These are phyloP conservation scores for Himalopsyche kuldschensis DNA, from an alignment of 2,888 invertebrate species.

Conservation along the genomic window DNA sequence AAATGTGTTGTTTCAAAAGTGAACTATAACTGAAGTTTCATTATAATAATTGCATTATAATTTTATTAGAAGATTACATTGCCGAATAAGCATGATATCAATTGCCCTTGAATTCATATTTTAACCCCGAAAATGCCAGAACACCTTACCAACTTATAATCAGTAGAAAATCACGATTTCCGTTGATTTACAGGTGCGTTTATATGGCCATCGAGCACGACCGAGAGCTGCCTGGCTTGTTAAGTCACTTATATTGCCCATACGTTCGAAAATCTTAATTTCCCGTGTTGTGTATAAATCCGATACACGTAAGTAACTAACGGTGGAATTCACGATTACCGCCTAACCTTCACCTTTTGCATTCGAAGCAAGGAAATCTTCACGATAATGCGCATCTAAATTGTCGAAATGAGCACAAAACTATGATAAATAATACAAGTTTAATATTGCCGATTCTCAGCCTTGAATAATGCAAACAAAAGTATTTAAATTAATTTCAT, in stretches of 20 bases:
- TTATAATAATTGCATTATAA: too few relatives aligned
- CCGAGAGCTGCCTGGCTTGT: neutral
- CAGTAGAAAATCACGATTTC: neutral
- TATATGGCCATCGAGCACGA: neutral
- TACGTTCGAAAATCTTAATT: neutral
- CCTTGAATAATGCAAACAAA: too few relatives aligned
- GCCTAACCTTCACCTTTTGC: conserved; percentile 20
- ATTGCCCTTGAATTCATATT: neutral
- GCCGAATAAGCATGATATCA: neutral
- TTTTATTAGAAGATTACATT: neutral
- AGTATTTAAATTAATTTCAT: too few relatives aligned
- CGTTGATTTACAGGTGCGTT: neutral
- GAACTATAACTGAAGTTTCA: too few relatives aligned
- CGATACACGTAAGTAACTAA: neutral
- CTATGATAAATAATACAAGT: neutral
- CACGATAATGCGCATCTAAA: neutral
- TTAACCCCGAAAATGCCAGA: neutral
- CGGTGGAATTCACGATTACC: conserved; percentile 15
- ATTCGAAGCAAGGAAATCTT: neutral
- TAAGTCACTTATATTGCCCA: neutral
- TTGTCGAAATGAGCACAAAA: neutral
- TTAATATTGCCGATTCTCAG: too few relatives aligned
- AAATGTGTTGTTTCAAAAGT: too few relatives aligned
- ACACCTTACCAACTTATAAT: neutral
- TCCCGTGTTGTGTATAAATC: neutral